Evolutionary conservation across 2,113 vertebrate genomes (phyloP).

Genomic region (Orthochromis malagaraziensis): DNA sequence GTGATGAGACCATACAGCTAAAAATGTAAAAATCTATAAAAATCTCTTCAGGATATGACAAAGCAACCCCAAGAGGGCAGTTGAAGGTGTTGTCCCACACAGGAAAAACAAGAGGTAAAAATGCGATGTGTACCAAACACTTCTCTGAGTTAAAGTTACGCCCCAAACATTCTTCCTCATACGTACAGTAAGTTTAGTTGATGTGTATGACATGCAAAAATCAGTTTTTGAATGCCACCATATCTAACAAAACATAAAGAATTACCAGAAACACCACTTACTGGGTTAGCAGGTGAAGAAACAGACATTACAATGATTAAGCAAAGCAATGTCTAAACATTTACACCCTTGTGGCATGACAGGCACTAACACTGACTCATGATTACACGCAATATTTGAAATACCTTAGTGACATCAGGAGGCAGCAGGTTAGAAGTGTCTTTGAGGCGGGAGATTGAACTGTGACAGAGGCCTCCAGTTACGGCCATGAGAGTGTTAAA

Average conservation of each 20-base stretch:
- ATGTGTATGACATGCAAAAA: background rate
- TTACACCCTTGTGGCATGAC: background rate
- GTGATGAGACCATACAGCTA: background rate
- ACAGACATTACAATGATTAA: background rate
- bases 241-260: background rate
- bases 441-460: constrained; percentile 87
- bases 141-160: background rate
- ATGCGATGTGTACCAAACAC: background rate
- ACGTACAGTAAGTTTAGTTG: background rate
- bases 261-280: background rate
- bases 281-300: background rate
- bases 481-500: constrained; percentile 93
- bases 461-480: constrained; percentile 87
- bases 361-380: background rate
- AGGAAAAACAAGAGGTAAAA: background rate
- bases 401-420: constrained; percentile 85
- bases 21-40: background rate
- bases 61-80: background rate
- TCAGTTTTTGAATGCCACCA: background rate
- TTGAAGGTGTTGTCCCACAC: background rate
- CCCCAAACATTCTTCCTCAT: background rate
- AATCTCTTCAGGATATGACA: background rate
- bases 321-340: background rate
- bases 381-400: background rate
- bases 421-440: constrained; percentile 81